Conservation (phyloP, 1,140 invertebrate species). For the Drosophila kanapiae region DNA sequence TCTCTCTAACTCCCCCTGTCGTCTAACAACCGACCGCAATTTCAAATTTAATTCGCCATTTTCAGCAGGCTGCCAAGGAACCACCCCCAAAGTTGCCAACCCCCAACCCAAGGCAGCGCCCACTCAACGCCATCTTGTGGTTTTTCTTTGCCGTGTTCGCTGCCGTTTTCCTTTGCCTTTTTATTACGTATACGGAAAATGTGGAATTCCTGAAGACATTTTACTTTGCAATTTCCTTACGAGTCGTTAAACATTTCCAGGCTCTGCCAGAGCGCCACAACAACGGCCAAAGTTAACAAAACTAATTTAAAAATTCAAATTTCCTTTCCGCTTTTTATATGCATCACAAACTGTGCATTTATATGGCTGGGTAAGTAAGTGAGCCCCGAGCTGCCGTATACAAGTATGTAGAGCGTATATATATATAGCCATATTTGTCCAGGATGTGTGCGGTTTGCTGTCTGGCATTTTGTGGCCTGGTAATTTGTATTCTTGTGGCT, state of each 20-base stretch:
- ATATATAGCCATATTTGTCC: constrained; percentile 16
- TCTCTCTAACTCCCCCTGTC: neutral
- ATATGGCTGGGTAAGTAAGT: constrained; percentile 61
- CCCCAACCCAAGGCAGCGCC: constrained; percentile 11
- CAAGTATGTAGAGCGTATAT: neutral
- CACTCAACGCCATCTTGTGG: constrained; percentile 71
- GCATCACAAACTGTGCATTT: constrained; percentile 80
- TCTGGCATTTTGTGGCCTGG: constrained; percentile 60
- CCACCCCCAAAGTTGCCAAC: constrained; percentile 13
- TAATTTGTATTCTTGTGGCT: constrained; percentile 80
- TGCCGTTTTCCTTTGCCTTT: constrained; percentile 63
- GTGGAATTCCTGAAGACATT: constrained; percentile 83
- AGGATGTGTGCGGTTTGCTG: constrained; percentile 34
- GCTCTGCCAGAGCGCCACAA: constrained; percentile 55
- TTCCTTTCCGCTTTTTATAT: constrained; percentile 83
- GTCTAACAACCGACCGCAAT: constrained; percentile 60
- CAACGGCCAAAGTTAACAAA: constrained; percentile 81
- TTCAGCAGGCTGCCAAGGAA: constrained; percentile 55
- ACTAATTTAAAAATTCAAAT: constrained; percentile 84
- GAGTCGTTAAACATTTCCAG: constrained; percentile 84
- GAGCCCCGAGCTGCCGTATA: neutral
- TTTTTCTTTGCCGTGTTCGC: constrained; percentile 59
- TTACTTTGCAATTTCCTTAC: constrained; percentile 84
- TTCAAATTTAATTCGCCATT: constrained; percentile 84
- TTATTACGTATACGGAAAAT: constrained; percentile 82